phyloP scores from a whole-genome alignment of 2,113 vertebrate genomes.

The Dipodomys merriami region DNA sequence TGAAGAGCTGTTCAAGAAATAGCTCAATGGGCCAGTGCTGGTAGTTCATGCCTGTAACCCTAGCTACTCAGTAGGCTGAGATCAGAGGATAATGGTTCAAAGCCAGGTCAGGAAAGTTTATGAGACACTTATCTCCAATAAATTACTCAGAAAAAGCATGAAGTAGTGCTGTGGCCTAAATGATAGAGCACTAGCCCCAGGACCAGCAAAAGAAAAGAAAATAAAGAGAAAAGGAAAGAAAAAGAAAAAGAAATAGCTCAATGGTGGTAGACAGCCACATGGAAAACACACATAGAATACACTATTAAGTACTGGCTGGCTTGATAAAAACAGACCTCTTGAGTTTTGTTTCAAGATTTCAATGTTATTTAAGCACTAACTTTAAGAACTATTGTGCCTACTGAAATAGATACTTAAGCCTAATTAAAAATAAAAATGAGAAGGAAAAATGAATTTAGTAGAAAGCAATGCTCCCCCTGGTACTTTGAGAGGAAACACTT shows the following conservation, averaged over 20 bases:
- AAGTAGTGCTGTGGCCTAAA: too few relatives aligned
- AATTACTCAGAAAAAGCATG: too few relatives aligned
- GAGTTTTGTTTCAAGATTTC: not conserved
- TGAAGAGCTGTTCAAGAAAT: slow-evolving; percentile 21
- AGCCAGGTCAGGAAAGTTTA: too few relatives aligned
- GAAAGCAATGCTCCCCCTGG: slow-evolving; percentile 60
- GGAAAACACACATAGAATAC: not conserved
- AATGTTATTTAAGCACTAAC: slow-evolving; percentile 32
- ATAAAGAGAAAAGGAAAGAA: too few relatives aligned
- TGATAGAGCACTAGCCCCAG: too few relatives aligned
- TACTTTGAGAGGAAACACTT: slow-evolving; percentile 56
- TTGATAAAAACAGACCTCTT: slow-evolving; percentile 37
- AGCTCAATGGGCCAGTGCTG: too few relatives aligned
- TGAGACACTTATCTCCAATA: too few relatives aligned
- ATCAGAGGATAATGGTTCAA: too few relatives aligned
- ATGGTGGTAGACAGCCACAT: not conserved
- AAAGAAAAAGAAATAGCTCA: not conserved
- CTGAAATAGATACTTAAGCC: slow-evolving; percentile 59
- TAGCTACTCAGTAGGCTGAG: too few relatives aligned
- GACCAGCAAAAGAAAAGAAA: too few relatives aligned
- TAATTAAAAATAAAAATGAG: slow-evolving; percentile 71
- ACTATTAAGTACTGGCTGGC: not conserved
- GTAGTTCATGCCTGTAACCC: too few relatives aligned
- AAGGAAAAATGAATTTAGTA: slow-evolving; percentile 38
- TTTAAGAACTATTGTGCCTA: slow-evolving; percentile 23